Percentiles rank a stretch among this genome's conserved stretches.
Conservation (phyloP, 2,797 vertebrate species). For the Phyllotis vaccarum region DNA sequence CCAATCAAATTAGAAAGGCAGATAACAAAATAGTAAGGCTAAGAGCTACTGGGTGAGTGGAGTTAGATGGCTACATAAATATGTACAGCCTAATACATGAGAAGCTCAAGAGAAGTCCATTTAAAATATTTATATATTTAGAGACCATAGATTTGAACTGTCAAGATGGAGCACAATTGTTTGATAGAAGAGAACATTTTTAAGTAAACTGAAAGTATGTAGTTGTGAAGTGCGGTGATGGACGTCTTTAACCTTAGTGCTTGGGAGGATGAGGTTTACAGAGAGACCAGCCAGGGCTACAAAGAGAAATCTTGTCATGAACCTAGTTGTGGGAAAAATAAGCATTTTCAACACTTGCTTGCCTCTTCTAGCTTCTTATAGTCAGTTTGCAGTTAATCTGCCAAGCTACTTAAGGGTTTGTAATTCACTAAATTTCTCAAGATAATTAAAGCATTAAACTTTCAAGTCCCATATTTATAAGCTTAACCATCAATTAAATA, state of each 20-base stretch:
- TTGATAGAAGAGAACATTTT: neutral
- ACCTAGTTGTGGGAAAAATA: neutral
- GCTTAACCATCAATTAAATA: conserved; percentile 43
- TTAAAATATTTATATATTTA: neutral
- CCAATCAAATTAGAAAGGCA: neutral
- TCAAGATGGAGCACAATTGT: neutral
- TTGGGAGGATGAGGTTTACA: neutral
- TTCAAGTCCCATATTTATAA: conserved; percentile 46
- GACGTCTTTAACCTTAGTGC: neutral
- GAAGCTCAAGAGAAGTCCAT: neutral
- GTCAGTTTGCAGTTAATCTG: conserved; percentile 1
- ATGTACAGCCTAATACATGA: neutral
- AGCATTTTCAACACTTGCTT: neutral
- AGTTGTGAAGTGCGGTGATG: neutral
- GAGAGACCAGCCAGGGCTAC: too few species aligned
- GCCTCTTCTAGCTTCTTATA: neutral
- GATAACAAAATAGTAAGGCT: neutral
- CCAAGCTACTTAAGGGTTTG: conserved; percentile 14
- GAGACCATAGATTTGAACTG: neutral
- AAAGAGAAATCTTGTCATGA: neutral
- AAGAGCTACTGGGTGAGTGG: neutral
- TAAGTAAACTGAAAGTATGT: neutral
- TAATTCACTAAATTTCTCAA: conserved; percentile 45
- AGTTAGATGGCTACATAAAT: conserved; percentile 1
- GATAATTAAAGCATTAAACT: neutral